Evolutionary conservation across 2,888 invertebrate species (phyloP), one percentile per base, ranked within the genome.

Genomic region (Meteorus colon): DNA sequence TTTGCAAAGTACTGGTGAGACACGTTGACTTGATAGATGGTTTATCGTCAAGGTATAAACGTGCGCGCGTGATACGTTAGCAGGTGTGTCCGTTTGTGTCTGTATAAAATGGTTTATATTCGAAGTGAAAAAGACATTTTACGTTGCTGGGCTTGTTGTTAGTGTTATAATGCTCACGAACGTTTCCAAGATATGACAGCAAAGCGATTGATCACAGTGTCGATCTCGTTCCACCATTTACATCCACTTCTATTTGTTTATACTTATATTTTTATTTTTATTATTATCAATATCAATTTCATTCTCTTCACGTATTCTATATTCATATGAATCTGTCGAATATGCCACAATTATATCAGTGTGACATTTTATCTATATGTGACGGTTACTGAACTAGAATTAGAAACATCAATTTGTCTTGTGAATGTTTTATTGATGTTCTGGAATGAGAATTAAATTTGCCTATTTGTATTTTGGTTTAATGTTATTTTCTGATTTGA

Each of bases 21-120:
- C 62, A 72, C 10, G 48, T 19, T 63, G 29, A 45, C 51, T 75
- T 80, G 79, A 80, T 80, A 75, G 78, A 80, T 80, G 68, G 77
- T 75, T 48, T 75, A 74, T 77, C 74, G 70, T 76, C 59, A 51
- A 63, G 59, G 66, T 55, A 55, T 55, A 55, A 55, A 55, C 19
- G 55, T 60, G n/a, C 24, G 69, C 59, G 51, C 45, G 71, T 76
- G 34, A 24, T 19, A 75, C 69, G 77, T 79, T 77, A 76, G 74
- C 80, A 79, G 79, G 80, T 81, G 79, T 73, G 73, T 24, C 6
- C 12, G n/a, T 55, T 19, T 55, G n/a, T 55, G n/a, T 19, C n/a
- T 19, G n/a, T 55, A 19, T 55, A 55, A 55, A n/a, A 55, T 19
- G 19, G 4, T 55, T 29, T 72, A 75, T 66, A 65, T 60, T 45